phyloP scores from a whole-genome alignment of 2,113 vertebrate species.

The Lota lota region DNA sequence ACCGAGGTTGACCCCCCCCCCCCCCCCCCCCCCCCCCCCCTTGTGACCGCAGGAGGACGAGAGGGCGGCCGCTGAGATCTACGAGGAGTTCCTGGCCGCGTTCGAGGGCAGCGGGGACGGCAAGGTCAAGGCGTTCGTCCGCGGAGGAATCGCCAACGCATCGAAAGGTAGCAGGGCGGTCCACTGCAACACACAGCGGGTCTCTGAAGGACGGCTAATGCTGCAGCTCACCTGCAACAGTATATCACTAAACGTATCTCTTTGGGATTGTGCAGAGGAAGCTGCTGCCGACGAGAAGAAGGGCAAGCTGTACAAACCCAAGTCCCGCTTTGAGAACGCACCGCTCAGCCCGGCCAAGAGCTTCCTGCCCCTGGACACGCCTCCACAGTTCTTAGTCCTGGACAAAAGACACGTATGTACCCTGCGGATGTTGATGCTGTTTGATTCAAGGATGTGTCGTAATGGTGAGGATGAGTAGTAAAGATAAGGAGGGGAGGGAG shows the following conservation, averaged over 20 bases:
- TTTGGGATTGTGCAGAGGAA: constrained; percentile 79
- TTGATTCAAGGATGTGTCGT: no score
- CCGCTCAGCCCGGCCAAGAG: constrained; percentile 59
- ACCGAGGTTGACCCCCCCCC: background rate
- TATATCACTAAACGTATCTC: no score
- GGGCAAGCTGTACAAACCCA: constrained; percentile 96
- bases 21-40: background rate
- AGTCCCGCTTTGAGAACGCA: constrained; percentile 80
- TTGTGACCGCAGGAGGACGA: constrained; percentile 87
- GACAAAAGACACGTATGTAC: constrained; percentile 87
- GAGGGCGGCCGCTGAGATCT: constrained; percentile 96
- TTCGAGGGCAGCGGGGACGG: constrained; percentile 96
- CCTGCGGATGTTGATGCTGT: no score
- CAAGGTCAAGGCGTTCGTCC: constrained; percentile 97
- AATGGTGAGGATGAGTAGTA: no score
- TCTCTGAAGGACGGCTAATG: no score
- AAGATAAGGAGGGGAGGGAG: no score
- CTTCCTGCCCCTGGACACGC: constrained; percentile 85
- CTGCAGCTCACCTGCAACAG: no score
- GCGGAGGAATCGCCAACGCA: constrained; percentile 95
- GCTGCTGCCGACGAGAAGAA: constrained; percentile 88
- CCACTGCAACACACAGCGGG: no score
- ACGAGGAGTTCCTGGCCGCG: constrained; percentile 97
- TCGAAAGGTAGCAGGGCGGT: constrained; percentile 80
- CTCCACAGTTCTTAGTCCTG: constrained; percentile 85